Evolutionary conservation across 2,888 invertebrate species (phyloP).

Genomic region (Hylaea fasciaria): DNA sequence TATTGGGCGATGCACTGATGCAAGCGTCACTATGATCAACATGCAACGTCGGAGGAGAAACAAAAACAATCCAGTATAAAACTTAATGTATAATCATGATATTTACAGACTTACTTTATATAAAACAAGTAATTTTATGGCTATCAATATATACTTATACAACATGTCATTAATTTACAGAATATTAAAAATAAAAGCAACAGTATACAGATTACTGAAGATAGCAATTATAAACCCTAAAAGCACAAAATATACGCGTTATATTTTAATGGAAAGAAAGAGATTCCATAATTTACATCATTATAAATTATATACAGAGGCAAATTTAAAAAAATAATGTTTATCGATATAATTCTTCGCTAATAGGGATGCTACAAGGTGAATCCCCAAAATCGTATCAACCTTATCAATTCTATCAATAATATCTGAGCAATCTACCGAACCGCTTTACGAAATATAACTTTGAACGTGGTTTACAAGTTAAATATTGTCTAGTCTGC

Average conservation of each 20-base stretch:
- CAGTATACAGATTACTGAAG: constrained; percentile 77
- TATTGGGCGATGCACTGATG: neutral
- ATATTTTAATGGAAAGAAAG: constrained; percentile 74
- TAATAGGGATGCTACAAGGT: constrained; percentile 1
- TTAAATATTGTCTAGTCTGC: constrained; percentile 7
- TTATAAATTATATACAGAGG: constrained; percentile 75
- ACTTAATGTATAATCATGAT: constrained; percentile 85
- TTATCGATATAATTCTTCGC: constrained; percentile 66
- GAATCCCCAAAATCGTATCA: constrained; percentile 5
- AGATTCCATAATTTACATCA: constrained; percentile 82
- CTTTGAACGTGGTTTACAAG: neutral
- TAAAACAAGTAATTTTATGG: constrained; percentile 85
- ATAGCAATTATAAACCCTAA: constrained; percentile 72
- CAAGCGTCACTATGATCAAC: neutral
- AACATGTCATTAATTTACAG: constrained; percentile 83
- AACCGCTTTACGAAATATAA: constrained; percentile 12
- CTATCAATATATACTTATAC: constrained; percentile 83
- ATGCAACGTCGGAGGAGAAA: constrained; percentile 58
- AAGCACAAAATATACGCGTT: constrained; percentile 75
- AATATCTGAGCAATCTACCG: constrained; percentile 12
- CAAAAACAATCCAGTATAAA: constrained; percentile 82
- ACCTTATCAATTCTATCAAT: constrained; percentile 8
- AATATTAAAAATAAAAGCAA: constrained; percentile 81
- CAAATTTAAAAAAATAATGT: constrained; percentile 68
- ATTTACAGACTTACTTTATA: constrained; percentile 84